phyloP scores from a whole-genome alignment of 1,140 invertebrate species.

The Trachelipus rathkii region DNA sequence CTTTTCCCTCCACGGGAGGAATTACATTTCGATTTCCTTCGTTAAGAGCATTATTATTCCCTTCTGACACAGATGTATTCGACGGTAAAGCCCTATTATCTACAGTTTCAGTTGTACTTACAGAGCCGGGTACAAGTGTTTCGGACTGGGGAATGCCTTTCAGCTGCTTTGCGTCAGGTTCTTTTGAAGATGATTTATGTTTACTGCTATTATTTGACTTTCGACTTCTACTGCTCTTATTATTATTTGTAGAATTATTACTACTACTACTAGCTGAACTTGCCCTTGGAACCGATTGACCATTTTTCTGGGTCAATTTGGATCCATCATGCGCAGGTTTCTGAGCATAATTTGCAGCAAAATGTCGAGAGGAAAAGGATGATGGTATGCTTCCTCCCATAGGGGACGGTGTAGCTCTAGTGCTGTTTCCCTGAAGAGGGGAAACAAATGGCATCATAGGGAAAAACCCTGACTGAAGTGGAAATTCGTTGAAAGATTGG shows the following conservation, averaged over 20 bases:
- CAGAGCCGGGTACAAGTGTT: background rate
- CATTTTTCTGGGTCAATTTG: background rate
- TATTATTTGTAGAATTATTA: background rate
- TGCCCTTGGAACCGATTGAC: background rate
- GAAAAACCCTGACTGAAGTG: background rate
- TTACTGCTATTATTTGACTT: background rate
- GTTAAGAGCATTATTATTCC: background rate
- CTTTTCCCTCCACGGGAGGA: background rate
- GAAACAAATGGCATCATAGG: slow-evolving; percentile 2
- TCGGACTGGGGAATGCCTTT: background rate
- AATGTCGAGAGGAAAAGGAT: background rate
- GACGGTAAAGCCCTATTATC: no score
- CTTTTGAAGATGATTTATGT: background rate
- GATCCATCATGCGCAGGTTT: background rate
- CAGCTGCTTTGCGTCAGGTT: background rate
- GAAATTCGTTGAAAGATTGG: background rate
- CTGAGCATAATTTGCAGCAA: background rate
- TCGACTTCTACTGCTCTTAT: background rate
- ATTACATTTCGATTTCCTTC: background rate
- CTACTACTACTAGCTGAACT: background rate
- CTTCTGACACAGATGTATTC: background rate
- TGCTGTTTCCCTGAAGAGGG: background rate
- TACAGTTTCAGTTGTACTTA: background rate
- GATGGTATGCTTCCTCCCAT: background rate
- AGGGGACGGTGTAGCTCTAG: background rate